Conservation (phyloP, 2,888 invertebrate genomes). For the Rhopalosiphum nymphaeae region DNA sequence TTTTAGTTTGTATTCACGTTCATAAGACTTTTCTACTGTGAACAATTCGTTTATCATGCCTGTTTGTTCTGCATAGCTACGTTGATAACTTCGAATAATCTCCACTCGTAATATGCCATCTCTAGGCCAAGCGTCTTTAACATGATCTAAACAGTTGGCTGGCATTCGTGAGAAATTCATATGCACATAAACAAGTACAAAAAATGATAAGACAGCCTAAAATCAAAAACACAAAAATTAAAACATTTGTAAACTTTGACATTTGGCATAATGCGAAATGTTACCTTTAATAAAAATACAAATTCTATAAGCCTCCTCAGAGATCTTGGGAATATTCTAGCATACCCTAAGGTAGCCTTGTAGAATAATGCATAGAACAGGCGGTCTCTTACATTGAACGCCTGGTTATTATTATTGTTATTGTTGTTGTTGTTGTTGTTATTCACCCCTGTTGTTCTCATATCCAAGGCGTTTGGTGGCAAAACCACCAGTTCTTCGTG, state of each 20-base stretch:
- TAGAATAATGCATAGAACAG: conserved; percentile 96
- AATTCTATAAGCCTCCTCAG: conserved; percentile 87
- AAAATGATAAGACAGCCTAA: conserved; percentile 86
- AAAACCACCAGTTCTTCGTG: conserved; percentile 50
- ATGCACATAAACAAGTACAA: conserved; percentile 94
- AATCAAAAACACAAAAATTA: conserved; percentile 68
- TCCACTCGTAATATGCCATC: conserved; percentile 95
- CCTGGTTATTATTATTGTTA: conserved; percentile 77
- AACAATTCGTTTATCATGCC: conserved; percentile 71
- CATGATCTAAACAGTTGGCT: conserved; percentile 91
- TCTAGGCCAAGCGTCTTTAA: conserved; percentile 91
- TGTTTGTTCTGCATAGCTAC: conserved; percentile 25
- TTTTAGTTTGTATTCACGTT: conserved; percentile 81
- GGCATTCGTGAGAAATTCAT: conserved; percentile 93
- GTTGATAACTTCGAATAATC: conserved; percentile 74
- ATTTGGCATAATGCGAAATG: conserved; percentile 14
- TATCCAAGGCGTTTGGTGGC: conserved; percentile 38
- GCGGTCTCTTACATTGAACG: conserved; percentile 89
- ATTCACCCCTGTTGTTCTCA: conserved; percentile 24
- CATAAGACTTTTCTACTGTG: conserved; percentile 85
- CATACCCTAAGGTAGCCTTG: conserved; percentile 91
- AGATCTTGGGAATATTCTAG: conserved; percentile 87
- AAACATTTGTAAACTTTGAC: not conserved
- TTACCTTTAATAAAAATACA: conserved; percentile 82
- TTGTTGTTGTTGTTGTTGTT: conserved; percentile 66